Evolutionary conservation across 2,888 invertebrate species (phyloP).

Genomic region (Folsomia candida): DNA sequence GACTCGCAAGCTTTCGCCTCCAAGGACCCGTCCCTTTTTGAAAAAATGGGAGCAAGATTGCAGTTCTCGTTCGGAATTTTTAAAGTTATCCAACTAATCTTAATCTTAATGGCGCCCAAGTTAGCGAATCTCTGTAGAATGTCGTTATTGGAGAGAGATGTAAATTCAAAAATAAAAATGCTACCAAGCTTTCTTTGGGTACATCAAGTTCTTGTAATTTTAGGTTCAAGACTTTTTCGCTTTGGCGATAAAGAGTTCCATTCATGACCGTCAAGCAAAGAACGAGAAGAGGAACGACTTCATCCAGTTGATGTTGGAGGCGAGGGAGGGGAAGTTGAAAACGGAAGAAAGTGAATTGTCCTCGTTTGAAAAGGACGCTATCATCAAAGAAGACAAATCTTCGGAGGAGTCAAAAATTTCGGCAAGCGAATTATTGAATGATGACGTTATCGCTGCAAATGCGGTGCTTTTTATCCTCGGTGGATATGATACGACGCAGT

Average conservation of each 20-base stretch:
- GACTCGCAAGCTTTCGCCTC: conserved; percentile 53
- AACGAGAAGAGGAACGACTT: too few relatives aligned
- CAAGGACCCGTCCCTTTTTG: background rate
- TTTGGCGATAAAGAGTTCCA: background rate
- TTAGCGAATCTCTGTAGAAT: conserved; percentile 53
- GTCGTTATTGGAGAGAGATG: conserved; percentile 52
- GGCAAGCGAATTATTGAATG: conserved; percentile 6
- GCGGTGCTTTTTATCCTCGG: conserved; percentile 26
- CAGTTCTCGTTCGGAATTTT: conserved; percentile 51
- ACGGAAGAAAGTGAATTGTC: background rate
- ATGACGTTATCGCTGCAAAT: conserved; percentile 27
- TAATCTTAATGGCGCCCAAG: conserved; percentile 53
- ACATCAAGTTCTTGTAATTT: too few relatives aligned
- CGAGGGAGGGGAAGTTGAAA: too few relatives aligned
- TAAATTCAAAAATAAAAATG: background rate
- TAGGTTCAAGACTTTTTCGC: background rate
- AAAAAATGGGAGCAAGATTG: background rate
- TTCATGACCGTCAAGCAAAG: too few relatives aligned
- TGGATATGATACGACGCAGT: conserved; percentile 30
- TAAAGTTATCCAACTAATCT: conserved; percentile 51
- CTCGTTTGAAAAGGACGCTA: background rate
- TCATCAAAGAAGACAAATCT: background rate
- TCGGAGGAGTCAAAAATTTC: too few relatives aligned
- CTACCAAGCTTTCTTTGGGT: background rate
- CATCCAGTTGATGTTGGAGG: too few relatives aligned